Evolutionary conservation across 92 coral and sea anemone genomes (phyloP).

Genomic region (Chrysogorgia sp.): DNA sequence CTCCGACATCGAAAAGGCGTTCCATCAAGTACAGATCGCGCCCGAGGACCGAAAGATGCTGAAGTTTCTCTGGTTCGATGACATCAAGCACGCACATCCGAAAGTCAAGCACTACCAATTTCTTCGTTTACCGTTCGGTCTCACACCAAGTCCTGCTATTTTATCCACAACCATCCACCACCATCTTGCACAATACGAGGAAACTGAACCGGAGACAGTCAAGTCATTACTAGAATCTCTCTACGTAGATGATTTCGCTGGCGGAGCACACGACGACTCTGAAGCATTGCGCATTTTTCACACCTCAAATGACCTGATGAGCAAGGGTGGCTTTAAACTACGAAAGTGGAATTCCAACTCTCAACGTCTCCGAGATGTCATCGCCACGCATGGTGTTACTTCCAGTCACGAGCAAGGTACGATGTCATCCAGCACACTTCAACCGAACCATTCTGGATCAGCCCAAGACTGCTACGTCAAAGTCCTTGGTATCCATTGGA

Average conservation of each 20-base stretch:
- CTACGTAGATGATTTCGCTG: constrained; percentile 67
- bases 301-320: constrained; percentile 47
- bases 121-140: constrained; percentile 44
- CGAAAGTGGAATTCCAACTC: constrained; percentile 69
- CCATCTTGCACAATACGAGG: constrained; percentile 34
- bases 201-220: constrained; percentile 34
- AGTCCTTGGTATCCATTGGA: constrained; percentile 60
- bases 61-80: no score
- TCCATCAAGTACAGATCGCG: no score
- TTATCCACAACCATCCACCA: constrained; percentile 35
- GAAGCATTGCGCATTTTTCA: constrained; percentile 58
- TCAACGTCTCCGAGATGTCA: constrained; percentile 42
- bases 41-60: no score
- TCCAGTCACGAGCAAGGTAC: constrained; percentile 31
- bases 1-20: no score
- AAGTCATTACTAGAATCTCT: constrained; percentile 42
- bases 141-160: constrained; percentile 44
- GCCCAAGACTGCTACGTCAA: constrained; percentile 38
- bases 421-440: constrained; percentile 1
- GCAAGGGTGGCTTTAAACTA: constrained; percentile 54
- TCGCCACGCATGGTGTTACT: constrained; percentile 32
- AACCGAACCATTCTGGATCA: constrained; percentile 20
- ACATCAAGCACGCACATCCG: no score
- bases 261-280: constrained; percentile 47
- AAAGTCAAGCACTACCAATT: constrained; percentile 30